Base-by-base conservation (phyloP, 2,113 vertebrate genomes). In the Colaptes auratus region DNA sequence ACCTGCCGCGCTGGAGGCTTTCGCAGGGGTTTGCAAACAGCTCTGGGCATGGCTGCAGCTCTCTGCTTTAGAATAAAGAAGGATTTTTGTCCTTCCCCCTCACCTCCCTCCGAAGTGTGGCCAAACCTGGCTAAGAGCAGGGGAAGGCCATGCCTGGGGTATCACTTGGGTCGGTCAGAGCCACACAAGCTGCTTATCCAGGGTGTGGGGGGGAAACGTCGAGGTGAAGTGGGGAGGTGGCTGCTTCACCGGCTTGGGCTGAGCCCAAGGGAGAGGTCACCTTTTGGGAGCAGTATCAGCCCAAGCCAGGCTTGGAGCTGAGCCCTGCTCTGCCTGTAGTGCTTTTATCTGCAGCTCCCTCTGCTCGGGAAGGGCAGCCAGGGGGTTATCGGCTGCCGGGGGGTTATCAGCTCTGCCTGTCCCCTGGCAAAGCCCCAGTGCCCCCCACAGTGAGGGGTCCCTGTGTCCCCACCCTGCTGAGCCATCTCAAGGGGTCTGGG, bases 301-400 rank as follows among this genome's bases (percentile, higher is more conserved):
- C 58, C 27, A 10, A 36, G 33, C 33, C 96, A 96, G 91, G 74
- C 87, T 33, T 48, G 91, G 96, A 89, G 44, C 90, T 17, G 82
- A 87, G 92, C 92, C 90, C 75, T 3, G 30, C 66, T 84, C 71
- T 83, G 78, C 71, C 31, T 10, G 5, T 9, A 2, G 36, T 2
- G 36, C 84, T 52, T 74, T 96, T 96, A 96, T 96, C 96, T 91
- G 84, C 6, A 0, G 74, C 55, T 89, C 71, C 96, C 71, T 48
- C 44, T 61, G 84, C 87, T 76, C 8, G 0, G 86, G 76, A 36
- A 84, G 77, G 87, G 92, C 93, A 84, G 84, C 78, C 39, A 0
- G 21, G 36, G 84, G 52, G 66, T 95, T 96, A 96, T 96, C 94
- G 0, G 27, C 53, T 28, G 55, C 55, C 28, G 15, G 28, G 55